Evolutionary conservation across 2,888 invertebrate genomes (phyloP).

Genomic region (Hymenopus coronatus): DNA sequence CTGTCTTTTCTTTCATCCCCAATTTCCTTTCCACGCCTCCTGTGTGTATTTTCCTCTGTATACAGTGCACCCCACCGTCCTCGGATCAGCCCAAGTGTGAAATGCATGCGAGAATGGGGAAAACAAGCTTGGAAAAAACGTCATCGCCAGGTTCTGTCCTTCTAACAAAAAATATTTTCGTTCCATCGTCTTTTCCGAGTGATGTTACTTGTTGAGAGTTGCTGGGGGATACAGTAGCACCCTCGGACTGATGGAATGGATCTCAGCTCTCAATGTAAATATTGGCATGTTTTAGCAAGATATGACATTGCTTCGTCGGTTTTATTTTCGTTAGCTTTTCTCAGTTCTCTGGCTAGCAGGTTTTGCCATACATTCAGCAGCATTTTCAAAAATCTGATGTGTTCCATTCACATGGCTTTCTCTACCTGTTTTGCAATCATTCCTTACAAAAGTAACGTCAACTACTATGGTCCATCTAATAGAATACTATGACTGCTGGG

Average conservation of each 20-base stretch:
- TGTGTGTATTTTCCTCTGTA: conserved; percentile 24
- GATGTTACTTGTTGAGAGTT: conserved; percentile 19
- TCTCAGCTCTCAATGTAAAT: not conserved
- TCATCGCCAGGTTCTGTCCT: not conserved
- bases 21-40: conserved; percentile 23
- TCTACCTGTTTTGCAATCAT: too few species aligned
- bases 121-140: conserved; percentile 9
- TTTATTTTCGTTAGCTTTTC: not conserved
- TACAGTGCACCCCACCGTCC: conserved; percentile 10
- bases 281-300: conserved; percentile 6
- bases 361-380: too few species aligned
- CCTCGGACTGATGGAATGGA: not conserved
- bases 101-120: conserved; percentile 9
- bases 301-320: not conserved
- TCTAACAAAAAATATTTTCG: conserved; percentile 45
- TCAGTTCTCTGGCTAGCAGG: too few species aligned
- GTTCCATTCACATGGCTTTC: too few species aligned
- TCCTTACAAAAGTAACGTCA: too few species aligned
- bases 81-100: conserved; percentile 22
- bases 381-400: too few species aligned
- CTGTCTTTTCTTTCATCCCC: conserved; percentile 22
- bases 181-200: conserved; percentile 43
- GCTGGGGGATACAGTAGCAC: not conserved
- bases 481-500: too few species aligned
- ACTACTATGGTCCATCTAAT: too few species aligned